Conservation (phyloP, 2,888 invertebrate species). For the Hydrotaea diabolus region DNA sequence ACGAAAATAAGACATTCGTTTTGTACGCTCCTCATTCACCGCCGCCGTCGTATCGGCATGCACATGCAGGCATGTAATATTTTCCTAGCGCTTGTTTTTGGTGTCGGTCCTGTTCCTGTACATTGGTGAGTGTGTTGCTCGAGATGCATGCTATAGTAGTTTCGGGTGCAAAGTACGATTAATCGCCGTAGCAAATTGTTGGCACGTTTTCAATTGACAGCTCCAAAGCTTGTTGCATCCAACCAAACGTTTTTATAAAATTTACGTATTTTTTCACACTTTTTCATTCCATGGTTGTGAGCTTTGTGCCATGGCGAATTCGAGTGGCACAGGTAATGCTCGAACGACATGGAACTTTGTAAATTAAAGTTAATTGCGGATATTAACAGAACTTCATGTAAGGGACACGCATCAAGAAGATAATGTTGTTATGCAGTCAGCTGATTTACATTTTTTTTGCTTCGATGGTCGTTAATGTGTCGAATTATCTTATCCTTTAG, state of each 20-base stretch:
- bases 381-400: too few relatives aligned
- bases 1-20: slow-evolving; percentile 53
- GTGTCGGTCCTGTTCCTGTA: slow-evolving; percentile 12
- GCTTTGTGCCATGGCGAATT: slow-evolving; percentile 55
- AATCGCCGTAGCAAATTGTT: slow-evolving; percentile 80
- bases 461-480: too few relatives aligned
- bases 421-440: too few relatives aligned
- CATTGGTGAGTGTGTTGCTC: neutral
- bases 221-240: slow-evolving; percentile 67
- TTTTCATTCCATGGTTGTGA: slow-evolving; percentile 49
- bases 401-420: too few relatives aligned
- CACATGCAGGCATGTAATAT: slow-evolving; percentile 40
- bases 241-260: slow-evolving; percentile 61
- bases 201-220: slow-evolving; percentile 80
- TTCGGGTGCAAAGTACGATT: slow-evolving; percentile 72
- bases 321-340: slow-evolving; percentile 42
- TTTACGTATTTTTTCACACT: slow-evolving; percentile 46
- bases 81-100: slow-evolving; percentile 38
- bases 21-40: slow-evolving; percentile 4
- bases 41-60: neutral
- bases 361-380: too few relatives aligned
- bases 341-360: neutral
- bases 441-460: too few relatives aligned
- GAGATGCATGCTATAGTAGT: slow-evolving; percentile 2
- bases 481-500: too few relatives aligned